These are phyloP conservation scores for Andrena minutula DNA, from an alignment of 2,888 invertebrate species.

Conservation along the genomic window DNA sequence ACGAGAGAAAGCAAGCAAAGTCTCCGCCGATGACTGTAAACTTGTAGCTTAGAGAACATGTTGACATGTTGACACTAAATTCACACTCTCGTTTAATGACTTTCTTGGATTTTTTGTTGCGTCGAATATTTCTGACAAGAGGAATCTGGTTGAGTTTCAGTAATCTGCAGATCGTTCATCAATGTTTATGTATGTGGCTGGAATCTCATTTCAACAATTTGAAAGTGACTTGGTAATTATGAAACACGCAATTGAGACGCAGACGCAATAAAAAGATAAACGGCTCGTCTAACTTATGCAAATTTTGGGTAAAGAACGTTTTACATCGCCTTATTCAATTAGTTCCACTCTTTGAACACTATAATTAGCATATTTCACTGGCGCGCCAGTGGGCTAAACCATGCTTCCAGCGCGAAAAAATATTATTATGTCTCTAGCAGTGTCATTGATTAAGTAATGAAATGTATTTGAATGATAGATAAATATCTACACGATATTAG, in stretches of 20 bases:
- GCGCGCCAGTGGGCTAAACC: too few relatives aligned
- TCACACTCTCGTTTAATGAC: background rate
- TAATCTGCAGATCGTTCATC: conserved; percentile 11
- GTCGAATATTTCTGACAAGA: background rate
- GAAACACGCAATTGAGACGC: conserved; percentile 27
- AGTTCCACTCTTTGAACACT: conserved; percentile 72
- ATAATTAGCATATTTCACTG: conserved; percentile 75
- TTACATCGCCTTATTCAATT: conserved; percentile 77
- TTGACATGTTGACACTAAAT: conserved; percentile 3
- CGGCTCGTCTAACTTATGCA: conserved; percentile 73
- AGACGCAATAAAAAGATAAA: conserved; percentile 46
- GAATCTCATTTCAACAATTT: background rate
- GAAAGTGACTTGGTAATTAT: background rate
- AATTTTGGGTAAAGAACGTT: conserved; percentile 74
- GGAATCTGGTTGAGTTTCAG: background rate
- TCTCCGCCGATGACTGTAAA: background rate
- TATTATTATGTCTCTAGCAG: too few relatives aligned
- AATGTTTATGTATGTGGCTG: background rate
- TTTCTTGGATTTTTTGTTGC: background rate
- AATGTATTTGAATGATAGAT: too few relatives aligned
- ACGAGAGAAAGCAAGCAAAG: conserved; percentile 26
- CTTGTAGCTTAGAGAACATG: conserved; percentile 3
- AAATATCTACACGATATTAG: too few relatives aligned
- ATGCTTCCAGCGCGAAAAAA: too few relatives aligned
- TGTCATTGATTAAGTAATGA: too few relatives aligned